Evolutionary conservation across 2,888 invertebrate species (phyloP), one percentile per base, ranked within the genome.

Genomic region (Tenthredo scrophulariae): DNA sequence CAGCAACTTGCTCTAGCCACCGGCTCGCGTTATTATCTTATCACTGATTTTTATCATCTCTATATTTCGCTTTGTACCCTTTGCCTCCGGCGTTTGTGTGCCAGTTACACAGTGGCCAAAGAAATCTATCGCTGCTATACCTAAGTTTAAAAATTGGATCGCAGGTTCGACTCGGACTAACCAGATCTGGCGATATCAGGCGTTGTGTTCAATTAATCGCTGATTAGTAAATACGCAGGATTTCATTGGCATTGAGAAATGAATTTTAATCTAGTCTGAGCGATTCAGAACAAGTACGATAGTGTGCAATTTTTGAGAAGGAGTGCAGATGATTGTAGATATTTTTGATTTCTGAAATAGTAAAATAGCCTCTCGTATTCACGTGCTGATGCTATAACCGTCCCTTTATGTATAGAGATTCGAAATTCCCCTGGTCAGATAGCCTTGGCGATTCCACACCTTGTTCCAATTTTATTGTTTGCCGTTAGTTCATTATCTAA

Each of bases 31-130:
- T 80, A 80, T 80, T 80, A 80, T 80, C 80, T 80, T 62, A 58
- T 80, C 58, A 58, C 40, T 50, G 80, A 80, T 80, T 80, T 80
- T 62, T 80, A 80, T 80, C 80, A 62, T 22, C 22, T 18, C 80
- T 80, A 62, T 40, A 40, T 80, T 62, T 54, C 26, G 80, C 80
- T 80, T 26, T 15, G 22, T 58, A 37, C 62, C 18, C 26, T 58
- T 37, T 40, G 40, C 22, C 33, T 26, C 40, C 54, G 3, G 58
- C 37, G 58, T 62, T 22, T 40, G 62, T 62, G 80, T 62, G 33
- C 62, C 80, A 33, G 50, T 37, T 10, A 37, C 40, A n/a, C 10
- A 33, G 9, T 50, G 58, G n/a, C 33, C 70, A 13, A 29, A 29
- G 58, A 54, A 75, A 77, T 22, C 62, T 58, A 37, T 37, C 62